These are phyloP conservation scores for Erannis defoliaria DNA, from an alignment of 2,888 invertebrate species.

Conservation along the genomic window DNA sequence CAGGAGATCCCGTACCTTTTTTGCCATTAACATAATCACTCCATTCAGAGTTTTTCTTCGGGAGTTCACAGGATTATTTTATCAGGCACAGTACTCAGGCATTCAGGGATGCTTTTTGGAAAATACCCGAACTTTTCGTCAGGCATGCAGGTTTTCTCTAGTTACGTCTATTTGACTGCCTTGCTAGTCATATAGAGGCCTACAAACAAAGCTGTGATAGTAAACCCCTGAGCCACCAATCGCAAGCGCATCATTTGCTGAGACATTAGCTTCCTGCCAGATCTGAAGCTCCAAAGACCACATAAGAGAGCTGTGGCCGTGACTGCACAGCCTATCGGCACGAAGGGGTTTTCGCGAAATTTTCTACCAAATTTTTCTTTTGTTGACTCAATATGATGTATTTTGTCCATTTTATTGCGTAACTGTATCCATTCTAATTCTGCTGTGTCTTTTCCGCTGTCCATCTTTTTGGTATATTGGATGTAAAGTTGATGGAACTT, in stretches of 20 bases:
- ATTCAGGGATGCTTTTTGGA: too few relatives aligned
- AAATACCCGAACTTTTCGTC: too few relatives aligned
- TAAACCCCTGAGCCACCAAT: not conserved
- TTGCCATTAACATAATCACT: too few relatives aligned
- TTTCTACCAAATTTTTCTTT: constrained; percentile 2
- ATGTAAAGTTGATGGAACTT: too few relatives aligned
- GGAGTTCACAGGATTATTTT: too few relatives aligned
- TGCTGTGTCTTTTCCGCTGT: not conserved
- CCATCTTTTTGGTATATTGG: not conserved
- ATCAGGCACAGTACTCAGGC: too few relatives aligned
- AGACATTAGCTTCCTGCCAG: not conserved
- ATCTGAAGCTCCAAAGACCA: not conserved
- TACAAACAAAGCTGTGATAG: not conserved
- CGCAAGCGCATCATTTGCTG: constrained; percentile 8
- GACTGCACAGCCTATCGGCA: not conserved
- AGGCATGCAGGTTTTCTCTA: not conserved
- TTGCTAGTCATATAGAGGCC: not conserved
- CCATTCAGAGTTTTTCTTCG: too few relatives aligned
- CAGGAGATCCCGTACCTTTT: too few relatives aligned
- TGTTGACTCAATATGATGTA: not conserved
- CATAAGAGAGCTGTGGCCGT: not conserved
- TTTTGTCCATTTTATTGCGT: not conserved
- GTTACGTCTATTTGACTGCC: not conserved
- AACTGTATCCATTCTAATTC: not conserved
- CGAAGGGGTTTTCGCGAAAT: not conserved